Conservation (phyloP, 2,113 vertebrate species). For the Pygoscelis adeliae region DNA sequence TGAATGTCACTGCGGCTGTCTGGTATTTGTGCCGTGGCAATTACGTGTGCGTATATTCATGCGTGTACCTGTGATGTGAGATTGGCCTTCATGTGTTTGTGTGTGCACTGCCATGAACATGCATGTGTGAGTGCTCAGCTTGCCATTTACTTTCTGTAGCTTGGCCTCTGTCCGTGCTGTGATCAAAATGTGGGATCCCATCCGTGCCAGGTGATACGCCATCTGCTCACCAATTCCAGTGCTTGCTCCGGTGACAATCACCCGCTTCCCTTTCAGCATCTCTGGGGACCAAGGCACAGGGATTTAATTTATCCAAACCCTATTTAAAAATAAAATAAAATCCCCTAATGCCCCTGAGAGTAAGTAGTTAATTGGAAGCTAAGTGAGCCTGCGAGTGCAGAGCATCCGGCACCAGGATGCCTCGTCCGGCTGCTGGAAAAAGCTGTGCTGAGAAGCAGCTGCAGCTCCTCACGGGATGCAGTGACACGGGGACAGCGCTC, state of each 20-base stretch:
- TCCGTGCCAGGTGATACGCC: slow-evolving; percentile 77
- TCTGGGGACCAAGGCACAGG: slow-evolving; percentile 50
- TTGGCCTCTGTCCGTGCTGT: slow-evolving; percentile 73
- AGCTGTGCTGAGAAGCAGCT: not conserved
- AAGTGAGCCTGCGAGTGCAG: fast-evolving
- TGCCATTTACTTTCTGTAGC: slow-evolving; percentile 75
- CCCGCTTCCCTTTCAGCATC: slow-evolving; percentile 79
- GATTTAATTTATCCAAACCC: not conserved
- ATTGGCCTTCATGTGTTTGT: fast-evolving
- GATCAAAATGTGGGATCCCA: slow-evolving; percentile 77
- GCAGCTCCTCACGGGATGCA: not conserved
- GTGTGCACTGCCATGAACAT: fast-evolving
- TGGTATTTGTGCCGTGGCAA: fast-evolving
- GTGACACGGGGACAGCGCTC: fast-evolving
- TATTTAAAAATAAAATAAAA: not conserved
- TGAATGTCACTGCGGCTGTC: fast-evolving
- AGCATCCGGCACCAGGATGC: not conserved
- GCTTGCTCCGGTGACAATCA: slow-evolving; percentile 81
- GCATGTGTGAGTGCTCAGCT: not conserved
- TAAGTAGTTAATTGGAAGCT: not conserved
- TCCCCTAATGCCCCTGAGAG: not conserved
- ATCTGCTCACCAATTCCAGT: slow-evolving; percentile 79
- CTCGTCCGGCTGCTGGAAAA: not conserved
- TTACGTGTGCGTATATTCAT: fast-evolving
- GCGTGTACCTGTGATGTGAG: fast-evolving